Evolutionary conservation across 2,888 invertebrate genomes (phyloP), one percentile per base, ranked within the genome.

Genomic region (Agonopterix alstromeriana): DNA sequence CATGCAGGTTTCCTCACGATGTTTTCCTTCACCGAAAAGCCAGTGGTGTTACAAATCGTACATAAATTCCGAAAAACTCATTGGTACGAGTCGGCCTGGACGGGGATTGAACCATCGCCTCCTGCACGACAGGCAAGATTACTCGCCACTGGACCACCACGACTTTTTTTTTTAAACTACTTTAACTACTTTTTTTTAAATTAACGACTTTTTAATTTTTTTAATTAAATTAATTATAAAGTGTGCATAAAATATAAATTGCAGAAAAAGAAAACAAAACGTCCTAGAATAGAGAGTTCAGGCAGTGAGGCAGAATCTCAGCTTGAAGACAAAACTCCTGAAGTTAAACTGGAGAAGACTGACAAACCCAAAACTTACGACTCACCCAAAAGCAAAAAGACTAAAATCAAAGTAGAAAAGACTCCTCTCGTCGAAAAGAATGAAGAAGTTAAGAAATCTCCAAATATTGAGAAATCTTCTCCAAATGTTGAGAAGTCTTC

Each of bases 241-340:
- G 27, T 27, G 27, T 27, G 27, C 27, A 27, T 3, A 27, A 14
- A 27, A 5, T 42, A 0, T 3, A 43, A 12, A 17, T 49, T 58
- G 27, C 53, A 82, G 82, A 81, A 77, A 58, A 80, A 73, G 53
- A 82, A 74, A 61, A 12, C 54, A 8, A 88, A 87, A 66, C 73
- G 85, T 0, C 80, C 74, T 51, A 62, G 84, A 12, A 83, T 85
- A 56, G 79, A 81, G 38, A 88, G 86, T 46, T 82, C 84, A 0
- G 74, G 65, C 8, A 84, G 84, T 64, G 87, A 87, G 49, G 42
- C 71, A 0, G 77, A 75, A 9, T 45, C 53, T 10, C 45, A 48
- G 48, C 44, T 54, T 54, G 52, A 60, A n/a, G 52, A 60, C 12
- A 48, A 60, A 14, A 45, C 64, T 51, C 50, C 58, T 38, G 55